These are phyloP conservation scores for Lethocerus indicus DNA, from an alignment of 1,140 invertebrate species.

Conservation along the genomic window DNA sequence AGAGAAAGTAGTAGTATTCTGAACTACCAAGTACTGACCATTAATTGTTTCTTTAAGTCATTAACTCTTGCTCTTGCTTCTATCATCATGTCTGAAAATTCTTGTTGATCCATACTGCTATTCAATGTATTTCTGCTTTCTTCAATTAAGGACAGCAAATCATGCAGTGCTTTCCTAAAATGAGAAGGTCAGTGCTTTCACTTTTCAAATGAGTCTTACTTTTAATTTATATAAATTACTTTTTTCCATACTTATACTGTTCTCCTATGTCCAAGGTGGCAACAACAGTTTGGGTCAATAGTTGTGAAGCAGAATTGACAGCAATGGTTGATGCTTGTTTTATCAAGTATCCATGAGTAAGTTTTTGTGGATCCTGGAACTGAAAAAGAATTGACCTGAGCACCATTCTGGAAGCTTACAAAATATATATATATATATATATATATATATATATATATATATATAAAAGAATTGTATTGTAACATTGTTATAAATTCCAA, in stretches of 20 bases:
- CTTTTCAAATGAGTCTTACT: background rate
- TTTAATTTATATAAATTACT: background rate
- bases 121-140: conserved; percentile 3
- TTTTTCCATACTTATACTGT: conserved; percentile 12
- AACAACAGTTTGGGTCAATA: conserved; percentile 13
- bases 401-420: too few relatives aligned
- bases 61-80: background rate
- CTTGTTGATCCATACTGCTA: background rate
- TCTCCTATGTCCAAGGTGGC: conserved; percentile 12
- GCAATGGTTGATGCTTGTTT: conserved; percentile 15
- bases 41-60: conserved; percentile 8
- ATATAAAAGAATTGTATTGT: too few relatives aligned
- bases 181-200: background rate
- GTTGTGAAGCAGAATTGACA: conserved; percentile 14
- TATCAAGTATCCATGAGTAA: conserved; percentile 15
- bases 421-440: too few relatives aligned
- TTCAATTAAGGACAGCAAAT: conserved; percentile 12
- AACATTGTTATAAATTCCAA: too few relatives aligned
- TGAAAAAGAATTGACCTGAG: conserved; percentile 1
- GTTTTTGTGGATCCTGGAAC: background rate
- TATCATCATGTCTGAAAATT: conserved; percentile 12
- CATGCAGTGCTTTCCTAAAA: conserved; percentile 10
- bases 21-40: conserved; percentile 1
- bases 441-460: too few relatives aligned
- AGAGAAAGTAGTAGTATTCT: background rate